phyloP scores from a whole-genome alignment of 1,140 invertebrate species.

The Micrasema longulum region DNA sequence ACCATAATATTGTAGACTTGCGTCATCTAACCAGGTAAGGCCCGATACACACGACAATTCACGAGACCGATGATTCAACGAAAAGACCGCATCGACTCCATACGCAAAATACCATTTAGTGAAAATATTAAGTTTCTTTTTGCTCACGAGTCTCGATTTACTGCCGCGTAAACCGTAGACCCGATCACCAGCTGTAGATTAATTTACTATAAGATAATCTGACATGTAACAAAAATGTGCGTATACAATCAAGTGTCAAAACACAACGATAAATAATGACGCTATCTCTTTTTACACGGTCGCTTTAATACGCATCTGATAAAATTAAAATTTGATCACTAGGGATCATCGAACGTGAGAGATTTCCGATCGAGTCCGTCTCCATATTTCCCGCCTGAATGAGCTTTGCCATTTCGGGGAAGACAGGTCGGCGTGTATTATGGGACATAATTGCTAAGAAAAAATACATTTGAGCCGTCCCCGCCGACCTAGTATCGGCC shows the following conservation, averaged over 20 bases:
- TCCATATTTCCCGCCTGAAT: conserved; percentile 38
- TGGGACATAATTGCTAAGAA: conserved; percentile 19
- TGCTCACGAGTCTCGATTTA: conserved; percentile 7
- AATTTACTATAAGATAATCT: not conserved
- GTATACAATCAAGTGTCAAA: not conserved
- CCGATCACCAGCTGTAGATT: not conserved
- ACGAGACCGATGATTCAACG: not conserved
- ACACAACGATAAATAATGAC: not conserved
- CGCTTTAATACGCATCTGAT: not conserved
- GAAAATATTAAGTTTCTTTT: not conserved
- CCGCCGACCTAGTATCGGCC: conserved; percentile 24
- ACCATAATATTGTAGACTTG: conserved; percentile 23
- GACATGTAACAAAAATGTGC: conserved; percentile 13
- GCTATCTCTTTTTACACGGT: conserved; percentile 4
- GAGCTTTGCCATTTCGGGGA: conserved; percentile 20
- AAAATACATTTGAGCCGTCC: conserved; percentile 22
- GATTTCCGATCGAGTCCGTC: conserved; percentile 16
- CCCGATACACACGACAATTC: conserved; percentile 10
- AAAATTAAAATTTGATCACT: not conserved
- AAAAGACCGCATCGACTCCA: not conserved
- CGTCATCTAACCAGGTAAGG: conserved; percentile 32
- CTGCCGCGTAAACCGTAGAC: conserved; percentile 6
- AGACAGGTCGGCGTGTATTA: conserved; percentile 35
- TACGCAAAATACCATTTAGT: not conserved
- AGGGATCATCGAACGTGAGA: conserved; percentile 22